phyloP scores from a whole-genome alignment of 2,888 invertebrate genomes.

The Endomychus coccineus region DNA sequence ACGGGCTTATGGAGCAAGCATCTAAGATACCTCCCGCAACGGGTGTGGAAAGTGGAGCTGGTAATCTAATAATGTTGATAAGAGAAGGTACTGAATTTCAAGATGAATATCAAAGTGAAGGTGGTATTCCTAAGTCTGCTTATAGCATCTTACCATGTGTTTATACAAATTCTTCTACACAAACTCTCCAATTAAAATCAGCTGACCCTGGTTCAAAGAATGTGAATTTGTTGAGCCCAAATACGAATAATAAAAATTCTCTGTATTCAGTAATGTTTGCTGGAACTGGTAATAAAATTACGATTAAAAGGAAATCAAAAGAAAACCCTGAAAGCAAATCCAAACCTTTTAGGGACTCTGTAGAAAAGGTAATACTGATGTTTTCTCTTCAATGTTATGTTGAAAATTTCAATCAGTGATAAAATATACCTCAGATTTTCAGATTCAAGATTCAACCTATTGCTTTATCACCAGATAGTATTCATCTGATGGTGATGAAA shows the following conservation, averaged over 20 bases:
- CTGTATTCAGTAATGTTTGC: conserved; percentile 75
- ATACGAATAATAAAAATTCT: conserved; percentile 31
- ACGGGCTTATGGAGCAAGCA: conserved; percentile 47
- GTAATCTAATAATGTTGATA: conserved; percentile 65
- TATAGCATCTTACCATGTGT: conserved; percentile 69
- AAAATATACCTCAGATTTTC: no score
- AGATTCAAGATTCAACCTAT: no score
- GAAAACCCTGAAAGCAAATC: conserved; percentile 47
- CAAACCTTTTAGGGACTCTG: conserved; percentile 23
- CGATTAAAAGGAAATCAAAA: conserved; percentile 65
- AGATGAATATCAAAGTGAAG: conserved; percentile 66
- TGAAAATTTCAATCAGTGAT: no score
- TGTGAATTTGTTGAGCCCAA: conserved; percentile 8
- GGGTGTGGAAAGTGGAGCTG: conserved; percentile 47
- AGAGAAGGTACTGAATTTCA: conserved; percentile 72
- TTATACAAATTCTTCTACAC: conserved; percentile 57
- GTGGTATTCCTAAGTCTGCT: conserved; percentile 65
- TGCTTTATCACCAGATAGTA: no score
- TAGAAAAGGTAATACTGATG: conserved; percentile 31
- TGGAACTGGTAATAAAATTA: conserved; percentile 74
- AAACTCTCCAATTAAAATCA: conserved; percentile 39
- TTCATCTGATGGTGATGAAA: no score
- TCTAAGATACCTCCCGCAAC: conserved; percentile 48
- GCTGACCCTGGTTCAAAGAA: conserved; percentile 13
- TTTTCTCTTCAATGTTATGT: no score